phyloP scores from a whole-genome alignment of 2,888 invertebrate species.

The Clostera curtula region DNA sequence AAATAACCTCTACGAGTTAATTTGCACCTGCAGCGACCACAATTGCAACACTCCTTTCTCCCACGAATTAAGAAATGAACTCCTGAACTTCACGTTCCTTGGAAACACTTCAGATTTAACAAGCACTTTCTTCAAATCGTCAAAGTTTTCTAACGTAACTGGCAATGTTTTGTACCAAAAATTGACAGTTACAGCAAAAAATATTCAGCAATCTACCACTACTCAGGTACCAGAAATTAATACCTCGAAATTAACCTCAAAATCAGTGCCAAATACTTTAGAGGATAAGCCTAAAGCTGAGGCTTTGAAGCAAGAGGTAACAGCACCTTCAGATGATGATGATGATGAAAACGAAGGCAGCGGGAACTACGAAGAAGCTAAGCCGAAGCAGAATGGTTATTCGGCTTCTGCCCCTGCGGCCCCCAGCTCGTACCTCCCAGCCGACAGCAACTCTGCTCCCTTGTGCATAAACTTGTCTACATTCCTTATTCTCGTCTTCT shows the following conservation, averaged over 20 bases:
- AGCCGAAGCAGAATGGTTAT: slow-evolving; percentile 30
- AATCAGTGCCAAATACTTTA: slow-evolving; percentile 14
- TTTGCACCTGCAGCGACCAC: slow-evolving; percentile 43
- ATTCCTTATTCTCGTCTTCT: too few relatives aligned
- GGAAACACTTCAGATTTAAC: slow-evolving; percentile 31
- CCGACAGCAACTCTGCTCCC: slow-evolving; percentile 41
- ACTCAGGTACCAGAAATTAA: slow-evolving; percentile 15
- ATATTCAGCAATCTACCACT: slow-evolving; percentile 14
- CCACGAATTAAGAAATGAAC: slow-evolving; percentile 33
- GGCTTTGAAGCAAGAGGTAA: slow-evolving; percentile 50
- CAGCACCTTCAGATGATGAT: slow-evolving; percentile 59
- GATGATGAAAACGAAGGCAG: slow-evolving; percentile 64
- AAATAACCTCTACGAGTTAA: slow-evolving; percentile 36
- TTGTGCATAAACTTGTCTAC: slow-evolving; percentile 9
- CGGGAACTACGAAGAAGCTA: slow-evolving; percentile 53
- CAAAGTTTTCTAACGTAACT: slow-evolving; percentile 36
- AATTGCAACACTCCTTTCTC: slow-evolving; percentile 56
- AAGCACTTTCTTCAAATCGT: slow-evolving; percentile 38
- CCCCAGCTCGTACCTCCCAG: slow-evolving; percentile 57
- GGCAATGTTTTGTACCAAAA: slow-evolving; percentile 33
- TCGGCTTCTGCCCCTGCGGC: slow-evolving; percentile 55
- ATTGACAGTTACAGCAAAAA: too few relatives aligned
- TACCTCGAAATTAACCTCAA: slow-evolving; percentile 19
- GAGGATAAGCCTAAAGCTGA: slow-evolving; percentile 42
- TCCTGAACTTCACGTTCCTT: slow-evolving; percentile 39